Evolutionary conservation across 2,888 invertebrate genomes (phyloP).

Genomic region (Temnothorax ravouxi): DNA sequence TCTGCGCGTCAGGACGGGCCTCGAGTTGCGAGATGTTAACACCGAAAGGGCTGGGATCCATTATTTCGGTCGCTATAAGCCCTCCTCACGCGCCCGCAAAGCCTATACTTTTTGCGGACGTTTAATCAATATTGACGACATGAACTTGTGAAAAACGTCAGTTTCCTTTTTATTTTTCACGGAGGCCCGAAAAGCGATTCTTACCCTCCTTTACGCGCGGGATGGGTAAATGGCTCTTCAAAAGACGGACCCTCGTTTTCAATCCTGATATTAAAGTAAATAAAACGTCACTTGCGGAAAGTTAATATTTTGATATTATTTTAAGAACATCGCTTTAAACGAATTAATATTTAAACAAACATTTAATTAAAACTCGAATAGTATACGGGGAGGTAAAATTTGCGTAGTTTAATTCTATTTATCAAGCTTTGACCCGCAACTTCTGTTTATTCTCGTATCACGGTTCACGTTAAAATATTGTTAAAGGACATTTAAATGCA

Average conservation of each 20-base stretch:
- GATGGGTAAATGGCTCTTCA: conserved; percentile 14
- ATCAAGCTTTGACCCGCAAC: not conserved
- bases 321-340: not conserved
- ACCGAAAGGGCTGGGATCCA: conserved; percentile 36
- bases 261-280: conserved; percentile 26
- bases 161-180: conserved; percentile 4
- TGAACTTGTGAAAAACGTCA: conserved; percentile 26
- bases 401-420: not conserved
- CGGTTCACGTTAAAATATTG: not conserved
- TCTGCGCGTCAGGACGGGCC: conserved; percentile 40
- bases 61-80: conserved; percentile 41
- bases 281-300: not conserved
- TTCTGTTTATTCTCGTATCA: not conserved
- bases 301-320: not conserved
- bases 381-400: not conserved
- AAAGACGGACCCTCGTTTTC: conserved; percentile 12
- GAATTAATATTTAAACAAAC: not conserved
- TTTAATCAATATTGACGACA: conserved; percentile 51
- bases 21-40: conserved; percentile 45
- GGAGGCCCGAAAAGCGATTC: conserved; percentile 8
- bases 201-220: conserved; percentile 21
- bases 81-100: conserved; percentile 34
- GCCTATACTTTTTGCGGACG: conserved; percentile 35
- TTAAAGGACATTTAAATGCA: not conserved
- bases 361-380: not conserved